Evolutionary conservation across 2,113 vertebrate genomes (phyloP).

Genomic region (Desmodus rotundus): DNA sequence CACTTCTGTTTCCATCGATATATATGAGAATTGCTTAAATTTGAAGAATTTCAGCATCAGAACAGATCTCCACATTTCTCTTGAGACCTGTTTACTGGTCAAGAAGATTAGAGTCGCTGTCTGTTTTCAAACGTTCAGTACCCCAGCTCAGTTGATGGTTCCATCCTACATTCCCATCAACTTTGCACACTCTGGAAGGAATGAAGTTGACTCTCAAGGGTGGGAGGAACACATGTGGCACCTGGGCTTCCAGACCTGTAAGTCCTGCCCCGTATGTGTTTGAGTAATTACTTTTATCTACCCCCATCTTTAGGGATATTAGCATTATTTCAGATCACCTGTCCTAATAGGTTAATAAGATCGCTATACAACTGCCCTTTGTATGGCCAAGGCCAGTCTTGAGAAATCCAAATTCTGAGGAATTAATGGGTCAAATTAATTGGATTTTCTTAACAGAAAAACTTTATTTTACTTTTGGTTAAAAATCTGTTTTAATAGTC

Average conservation of each 20-base stretch:
- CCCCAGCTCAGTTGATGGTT: not conserved
- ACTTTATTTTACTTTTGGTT: not conserved
- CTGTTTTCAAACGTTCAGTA: not conserved
- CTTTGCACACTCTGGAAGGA: not conserved
- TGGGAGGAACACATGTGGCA: not conserved
- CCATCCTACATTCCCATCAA: not conserved
- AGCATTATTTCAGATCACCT: not conserved
- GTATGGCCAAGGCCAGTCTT: not conserved
- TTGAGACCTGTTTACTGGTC: not conserved
- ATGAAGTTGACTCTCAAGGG: not conserved
- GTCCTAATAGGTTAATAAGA: not conserved
- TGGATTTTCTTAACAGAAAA: constrained; percentile 13
- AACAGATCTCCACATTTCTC: not conserved
- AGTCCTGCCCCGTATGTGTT: constrained; percentile 79
- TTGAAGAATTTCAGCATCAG: not conserved
- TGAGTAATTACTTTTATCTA: constrained; percentile 81
- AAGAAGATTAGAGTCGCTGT: not conserved
- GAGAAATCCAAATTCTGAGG: not conserved
- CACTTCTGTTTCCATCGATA: not conserved
- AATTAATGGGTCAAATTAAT: not conserved
- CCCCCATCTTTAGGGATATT: constrained; percentile 62
- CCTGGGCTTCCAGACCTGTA: constrained; percentile 74
- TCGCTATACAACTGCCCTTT: not conserved
- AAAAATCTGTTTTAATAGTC: not conserved
- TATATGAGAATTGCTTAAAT: not conserved